These are phyloP conservation scores for Rhombomys opimus DNA, from an alignment of 2,113 vertebrate species.

Conservation along the genomic window DNA sequence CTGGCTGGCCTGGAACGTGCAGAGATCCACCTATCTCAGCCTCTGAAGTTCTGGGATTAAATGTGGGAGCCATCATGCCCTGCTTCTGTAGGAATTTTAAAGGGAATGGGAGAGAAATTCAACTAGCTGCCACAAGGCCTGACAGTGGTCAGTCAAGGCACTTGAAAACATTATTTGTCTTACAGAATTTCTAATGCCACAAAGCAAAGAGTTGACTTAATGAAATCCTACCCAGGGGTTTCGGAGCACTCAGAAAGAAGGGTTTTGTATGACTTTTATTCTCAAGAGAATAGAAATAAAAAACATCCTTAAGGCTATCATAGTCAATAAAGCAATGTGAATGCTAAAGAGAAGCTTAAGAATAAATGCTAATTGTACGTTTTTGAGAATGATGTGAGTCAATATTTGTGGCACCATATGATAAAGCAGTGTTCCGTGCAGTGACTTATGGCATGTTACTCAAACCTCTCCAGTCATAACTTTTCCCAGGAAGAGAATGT, in stretches of 20 bases:
- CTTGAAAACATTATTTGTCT: not conserved
- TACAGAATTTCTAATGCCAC: constrained; percentile 37
- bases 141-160: not conserved
- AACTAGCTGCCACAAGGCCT: not conserved
- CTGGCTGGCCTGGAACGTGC: not conserved
- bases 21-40: not conserved
- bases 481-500: constrained; percentile 53
- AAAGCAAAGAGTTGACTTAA: not conserved
- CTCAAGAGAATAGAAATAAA: constrained; percentile 20
- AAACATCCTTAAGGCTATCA: not conserved
- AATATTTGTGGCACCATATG: not conserved
- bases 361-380: not conserved
- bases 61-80: no score
- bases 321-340: not conserved
- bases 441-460: constrained; percentile 12
- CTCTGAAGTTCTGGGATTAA: not conserved
- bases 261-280: not conserved
- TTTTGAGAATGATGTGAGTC: constrained; percentile 40
- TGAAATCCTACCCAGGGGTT: not conserved
- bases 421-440: not conserved
- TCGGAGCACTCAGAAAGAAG: not conserved
- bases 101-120: not conserved
- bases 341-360: constrained; percentile 20
- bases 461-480: constrained; percentile 12
- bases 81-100: not conserved